A percentile compares a stretch with the other conserved stretches of the same genome.
phyloP scores from a whole-genome alignment of 2,797 vertebrate species.

The Thamnophis elegans region DNA sequence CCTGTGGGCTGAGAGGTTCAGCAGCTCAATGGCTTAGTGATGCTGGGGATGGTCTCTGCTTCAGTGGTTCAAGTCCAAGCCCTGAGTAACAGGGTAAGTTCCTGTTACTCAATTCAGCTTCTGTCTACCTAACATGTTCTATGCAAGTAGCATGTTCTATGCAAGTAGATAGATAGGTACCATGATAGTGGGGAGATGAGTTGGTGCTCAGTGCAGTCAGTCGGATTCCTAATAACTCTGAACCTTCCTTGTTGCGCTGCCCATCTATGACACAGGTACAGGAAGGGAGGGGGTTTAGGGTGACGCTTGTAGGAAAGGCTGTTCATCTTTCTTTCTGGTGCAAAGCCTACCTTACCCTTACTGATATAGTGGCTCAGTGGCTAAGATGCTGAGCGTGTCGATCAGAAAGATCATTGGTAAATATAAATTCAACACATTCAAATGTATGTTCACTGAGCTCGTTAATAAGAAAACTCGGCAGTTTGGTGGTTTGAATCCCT shows the following conservation, averaged over 20 bases:
- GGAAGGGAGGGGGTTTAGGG: neutral
- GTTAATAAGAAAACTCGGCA: too few relatives aligned
- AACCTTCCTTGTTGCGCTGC: neutral
- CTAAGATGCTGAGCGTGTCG: too few relatives aligned
- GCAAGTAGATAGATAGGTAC: neutral
- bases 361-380: too few relatives aligned
- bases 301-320: neutral
- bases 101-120: neutral
- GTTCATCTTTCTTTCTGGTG: neutral
- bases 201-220: neutral
- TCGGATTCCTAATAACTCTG: neutral
- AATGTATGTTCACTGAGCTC: too few relatives aligned
- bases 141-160: neutral
- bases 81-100: neutral
- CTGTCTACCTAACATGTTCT: neutral
- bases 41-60: neutral
- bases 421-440: too few relatives aligned
- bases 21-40: neutral
- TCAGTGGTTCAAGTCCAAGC: fast-evolving
- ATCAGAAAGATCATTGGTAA: too few relatives aligned
- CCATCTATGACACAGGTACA: neutral
- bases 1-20: neutral
- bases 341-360: neutral
- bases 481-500: too few relatives aligned
- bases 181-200: neutral